A percentile compares a stretch with the other conserved stretches of the same genome.
phyloP scores from a whole-genome alignment of 2,113 vertebrate genomes.

The Trinectes maculatus region DNA sequence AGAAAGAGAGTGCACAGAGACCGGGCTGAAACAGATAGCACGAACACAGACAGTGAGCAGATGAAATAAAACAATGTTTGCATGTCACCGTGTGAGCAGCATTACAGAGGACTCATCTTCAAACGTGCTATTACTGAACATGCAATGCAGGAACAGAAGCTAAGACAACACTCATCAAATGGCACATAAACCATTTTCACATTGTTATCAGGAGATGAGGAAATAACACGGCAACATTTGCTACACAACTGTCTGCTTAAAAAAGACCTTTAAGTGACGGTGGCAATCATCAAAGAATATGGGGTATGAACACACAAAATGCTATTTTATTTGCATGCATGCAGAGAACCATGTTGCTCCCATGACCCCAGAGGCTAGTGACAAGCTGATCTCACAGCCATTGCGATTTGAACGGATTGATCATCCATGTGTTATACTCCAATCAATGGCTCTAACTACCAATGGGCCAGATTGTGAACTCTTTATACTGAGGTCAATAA shows the following conservation, averaged over 20 bases:
- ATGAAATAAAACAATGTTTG: background rate
- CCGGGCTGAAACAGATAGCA: slow-evolving; percentile 1
- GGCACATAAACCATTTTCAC: no score
- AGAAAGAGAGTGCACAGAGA: slow-evolving; percentile 20
- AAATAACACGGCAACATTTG: slow-evolving; percentile 7
- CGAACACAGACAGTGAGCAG: background rate
- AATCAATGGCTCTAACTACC: slow-evolving; percentile 69
- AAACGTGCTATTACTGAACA: background rate
- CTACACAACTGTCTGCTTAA: background rate
- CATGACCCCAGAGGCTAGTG: slow-evolving; percentile 39
- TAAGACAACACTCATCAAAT: background rate
- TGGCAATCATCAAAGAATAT: slow-evolving; percentile 40
- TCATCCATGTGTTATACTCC: slow-evolving; percentile 64
- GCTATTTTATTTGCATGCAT: slow-evolving; percentile 41
- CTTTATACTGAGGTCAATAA: slow-evolving; percentile 69
- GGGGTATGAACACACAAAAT: slow-evolving; percentile 40
- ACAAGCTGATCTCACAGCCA: slow-evolving; percentile 35
- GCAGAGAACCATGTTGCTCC: slow-evolving; percentile 25
- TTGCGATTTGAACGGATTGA: slow-evolving; percentile 63
- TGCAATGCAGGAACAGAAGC: background rate
- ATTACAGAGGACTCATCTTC: background rate
- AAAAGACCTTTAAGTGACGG: background rate
- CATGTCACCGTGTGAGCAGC: background rate
- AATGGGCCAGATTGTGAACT: slow-evolving; percentile 63
- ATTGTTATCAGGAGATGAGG: no score